Evolutionary conservation across 37 sponge, comb jelly and placozoan genomes (phyloP).

Genomic region (Oscarella lobularis): DNA sequence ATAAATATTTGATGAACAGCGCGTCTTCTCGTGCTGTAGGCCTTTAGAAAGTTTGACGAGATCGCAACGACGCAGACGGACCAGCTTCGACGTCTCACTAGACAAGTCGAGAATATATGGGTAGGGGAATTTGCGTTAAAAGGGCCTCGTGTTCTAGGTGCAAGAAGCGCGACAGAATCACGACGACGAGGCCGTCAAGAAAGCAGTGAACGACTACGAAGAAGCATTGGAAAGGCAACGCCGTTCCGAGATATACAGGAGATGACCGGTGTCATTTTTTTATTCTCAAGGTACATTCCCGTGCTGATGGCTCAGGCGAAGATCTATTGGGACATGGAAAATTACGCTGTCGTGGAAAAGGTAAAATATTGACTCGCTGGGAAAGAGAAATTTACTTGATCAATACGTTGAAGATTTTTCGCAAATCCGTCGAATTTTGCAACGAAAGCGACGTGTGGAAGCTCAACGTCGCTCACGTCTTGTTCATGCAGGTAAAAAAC

Average conservation of each 20-base stretch:
- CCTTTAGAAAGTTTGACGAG: conserved; percentile 82
- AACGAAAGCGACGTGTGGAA: conserved; percentile 92
- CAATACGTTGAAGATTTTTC: conserved; percentile 41
- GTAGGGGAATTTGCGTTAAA: too few species aligned
- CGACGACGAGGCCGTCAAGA: conserved; percentile 85
- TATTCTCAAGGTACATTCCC: conserved; percentile 88
- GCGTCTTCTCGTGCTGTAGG: conserved; percentile 24
- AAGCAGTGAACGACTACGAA: conserved; percentile 87
- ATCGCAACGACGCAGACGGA: conserved; percentile 74
- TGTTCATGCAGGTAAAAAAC: conserved; percentile 95
- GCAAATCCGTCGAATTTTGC: conserved; percentile 94
- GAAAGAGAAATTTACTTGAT: too few species aligned
- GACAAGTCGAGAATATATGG: conserved; percentile 40
- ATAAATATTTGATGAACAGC: conserved; percentile 10
- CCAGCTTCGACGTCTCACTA: conserved; percentile 76
- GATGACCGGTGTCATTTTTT: too few species aligned
- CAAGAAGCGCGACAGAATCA: conserved; percentile 77
- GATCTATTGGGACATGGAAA: conserved; percentile 90
- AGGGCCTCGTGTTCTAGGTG: conserved; percentile 23
- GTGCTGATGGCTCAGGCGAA: conserved; percentile 98
- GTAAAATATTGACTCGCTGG: conserved; percentile 5
- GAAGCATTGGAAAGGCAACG: conserved; percentile 78
- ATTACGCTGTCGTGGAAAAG: conserved; percentile 87
- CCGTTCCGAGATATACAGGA: not conserved
- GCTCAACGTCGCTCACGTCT: conserved; percentile 92